These are phyloP conservation scores for Zosterops lateralis DNA, from an alignment of 2,113 vertebrate genomes.

Conservation along the genomic window DNA sequence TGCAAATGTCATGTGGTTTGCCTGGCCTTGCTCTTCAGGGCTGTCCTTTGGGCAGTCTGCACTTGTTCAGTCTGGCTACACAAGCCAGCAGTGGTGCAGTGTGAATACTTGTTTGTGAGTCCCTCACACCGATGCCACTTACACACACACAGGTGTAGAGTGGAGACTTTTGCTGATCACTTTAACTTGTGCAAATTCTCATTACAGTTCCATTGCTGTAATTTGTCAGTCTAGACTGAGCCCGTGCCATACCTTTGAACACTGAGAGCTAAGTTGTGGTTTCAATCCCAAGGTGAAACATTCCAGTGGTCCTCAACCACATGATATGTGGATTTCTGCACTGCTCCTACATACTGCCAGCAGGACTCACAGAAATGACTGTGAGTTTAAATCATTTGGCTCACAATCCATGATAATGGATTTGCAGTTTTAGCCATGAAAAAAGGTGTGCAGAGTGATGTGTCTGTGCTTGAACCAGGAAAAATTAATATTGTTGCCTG, in stretches of 20 bases:
- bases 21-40: neutral
- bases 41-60: neutral
- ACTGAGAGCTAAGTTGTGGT: neutral
- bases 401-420: neutral
- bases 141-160: neutral
- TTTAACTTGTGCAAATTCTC: neutral
- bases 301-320: neutral
- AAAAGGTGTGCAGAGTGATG: neutral
- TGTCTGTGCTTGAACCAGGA: neutral
- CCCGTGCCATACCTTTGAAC: neutral
- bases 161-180: neutral
- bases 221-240: neutral
- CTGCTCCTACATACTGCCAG: neutral
- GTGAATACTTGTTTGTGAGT: accelerated
- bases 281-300: neutral
- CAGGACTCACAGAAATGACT: neutral
- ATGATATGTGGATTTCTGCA: neutral
- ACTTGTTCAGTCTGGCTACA: neutral
- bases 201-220: neutral
- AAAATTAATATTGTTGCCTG: neutral
- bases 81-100: neutral
- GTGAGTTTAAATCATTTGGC: neutral
- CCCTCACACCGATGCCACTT: neutral
- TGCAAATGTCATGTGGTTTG: neutral
- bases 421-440: neutral